Evolutionary conservation across 2,113 vertebrate species (phyloP).

Genomic region (Gnathonemus echidnorhynchus): DNA sequence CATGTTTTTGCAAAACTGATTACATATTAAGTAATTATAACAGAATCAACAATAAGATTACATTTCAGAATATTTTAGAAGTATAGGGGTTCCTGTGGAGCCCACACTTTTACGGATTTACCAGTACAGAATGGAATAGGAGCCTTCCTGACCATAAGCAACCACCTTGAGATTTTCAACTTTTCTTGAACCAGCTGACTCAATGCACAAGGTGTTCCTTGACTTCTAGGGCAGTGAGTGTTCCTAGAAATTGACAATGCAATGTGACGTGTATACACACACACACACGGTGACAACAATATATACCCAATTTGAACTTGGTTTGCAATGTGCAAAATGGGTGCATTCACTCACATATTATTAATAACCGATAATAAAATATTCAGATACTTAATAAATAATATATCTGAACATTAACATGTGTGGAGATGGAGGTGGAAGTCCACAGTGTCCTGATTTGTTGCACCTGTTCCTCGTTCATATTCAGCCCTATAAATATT

Average conservation of each 20-base stretch:
- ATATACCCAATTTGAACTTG: neutral
- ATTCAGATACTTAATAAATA: neutral
- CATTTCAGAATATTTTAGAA: neutral
- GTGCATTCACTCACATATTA: neutral
- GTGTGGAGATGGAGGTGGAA: neutral
- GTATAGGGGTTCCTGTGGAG: neutral
- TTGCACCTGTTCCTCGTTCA: neutral
- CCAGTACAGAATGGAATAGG: neutral
- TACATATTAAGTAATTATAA: neutral
- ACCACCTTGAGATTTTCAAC: neutral
- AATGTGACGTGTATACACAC: neutral
- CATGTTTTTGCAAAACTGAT: neutral
- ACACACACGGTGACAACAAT: neutral
- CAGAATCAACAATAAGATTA: neutral
- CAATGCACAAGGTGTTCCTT: neutral
- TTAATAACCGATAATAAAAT: conserved; percentile 1
- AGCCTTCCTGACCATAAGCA: neutral
- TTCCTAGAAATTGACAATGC: neutral
- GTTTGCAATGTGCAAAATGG: neutral
- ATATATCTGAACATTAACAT: neutral
- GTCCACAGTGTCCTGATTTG: neutral
- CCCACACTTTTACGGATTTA: neutral
- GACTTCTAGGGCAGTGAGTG: neutral
- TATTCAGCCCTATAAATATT: neutral
- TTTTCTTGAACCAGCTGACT: neutral